Conservation (phyloP, 2,888 invertebrate genomes). For the Drosophila fungiperda region DNA sequence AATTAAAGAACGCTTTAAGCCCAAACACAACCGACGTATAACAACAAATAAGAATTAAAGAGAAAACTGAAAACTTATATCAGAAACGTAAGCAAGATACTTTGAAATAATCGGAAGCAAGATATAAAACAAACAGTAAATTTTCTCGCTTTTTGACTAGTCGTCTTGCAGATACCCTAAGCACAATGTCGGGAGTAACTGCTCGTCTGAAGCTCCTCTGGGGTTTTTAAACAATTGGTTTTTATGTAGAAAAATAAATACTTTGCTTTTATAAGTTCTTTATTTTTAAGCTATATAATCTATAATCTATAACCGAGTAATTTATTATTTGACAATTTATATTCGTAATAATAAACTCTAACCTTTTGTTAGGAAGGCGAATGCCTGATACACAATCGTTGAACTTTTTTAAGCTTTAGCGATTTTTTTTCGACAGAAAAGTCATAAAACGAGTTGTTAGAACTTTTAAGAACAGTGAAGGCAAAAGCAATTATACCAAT, state of each 20-base stretch:
- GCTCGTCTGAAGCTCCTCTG: neutral
- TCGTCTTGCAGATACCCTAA: neutral
- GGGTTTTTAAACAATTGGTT: neutral
- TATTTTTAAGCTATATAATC: neutral
- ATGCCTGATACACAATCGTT: neutral
- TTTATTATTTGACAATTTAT: neutral
- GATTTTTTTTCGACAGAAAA: neutral
- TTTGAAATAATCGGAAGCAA: neutral
- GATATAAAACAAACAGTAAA: neutral
- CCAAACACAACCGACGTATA: too few relatives aligned
- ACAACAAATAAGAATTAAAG: neutral
- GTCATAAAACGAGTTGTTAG: neutral
- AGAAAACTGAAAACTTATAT: neutral
- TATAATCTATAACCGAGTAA: neutral
- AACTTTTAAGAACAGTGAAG: neutral
- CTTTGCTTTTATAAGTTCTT: neutral
- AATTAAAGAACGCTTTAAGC: too few relatives aligned
- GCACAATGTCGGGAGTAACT: neutral
- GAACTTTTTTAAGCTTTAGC: conserved; percentile 2
- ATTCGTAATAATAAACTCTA: too few relatives aligned
- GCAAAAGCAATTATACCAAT: neutral
- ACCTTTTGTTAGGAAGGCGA: neutral
- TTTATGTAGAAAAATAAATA: neutral
- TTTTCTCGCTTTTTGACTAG: neutral
- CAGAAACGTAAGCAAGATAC: neutral